phyloP scores from a whole-genome alignment of 2,797 vertebrate species.

The Lutjanus campechanus region DNA sequence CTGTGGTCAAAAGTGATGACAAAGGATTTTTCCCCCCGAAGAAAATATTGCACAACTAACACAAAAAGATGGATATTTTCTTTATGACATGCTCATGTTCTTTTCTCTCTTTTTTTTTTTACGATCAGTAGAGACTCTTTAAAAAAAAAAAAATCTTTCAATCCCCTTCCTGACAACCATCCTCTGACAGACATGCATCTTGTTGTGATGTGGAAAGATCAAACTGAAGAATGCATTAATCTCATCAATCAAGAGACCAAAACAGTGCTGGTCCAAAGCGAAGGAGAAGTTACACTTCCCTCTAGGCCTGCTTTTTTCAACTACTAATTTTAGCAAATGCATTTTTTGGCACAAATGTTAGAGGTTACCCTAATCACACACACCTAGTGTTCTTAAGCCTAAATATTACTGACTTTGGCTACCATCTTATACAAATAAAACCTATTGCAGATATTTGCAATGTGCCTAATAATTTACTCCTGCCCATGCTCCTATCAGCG shows the following conservation, averaged over 20 bases:
- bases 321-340: slow-evolving; percentile 40
- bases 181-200: slow-evolving; percentile 65
- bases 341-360: slow-evolving; percentile 78
- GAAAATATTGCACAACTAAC: slow-evolving; percentile 88
- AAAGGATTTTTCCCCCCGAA: slow-evolving; percentile 45
- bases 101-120: slow-evolving; percentile 45
- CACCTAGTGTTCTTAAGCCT: slow-evolving; percentile 31
- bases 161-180: slow-evolving; percentile 29
- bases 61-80: slow-evolving; percentile 70
- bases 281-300: slow-evolving; percentile 37
- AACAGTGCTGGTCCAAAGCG: slow-evolving; percentile 47
- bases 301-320: slow-evolving; percentile 29
- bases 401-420: slow-evolving; percentile 22
- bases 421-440: slow-evolving; percentile 17
- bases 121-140: slow-evolving; percentile 18
- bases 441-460: slow-evolving; percentile 33
- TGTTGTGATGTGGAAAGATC: slow-evolving; percentile 44
- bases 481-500: slow-evolving; percentile 5
- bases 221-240: slow-evolving; percentile 52
- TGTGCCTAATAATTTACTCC: slow-evolving; percentile 27
- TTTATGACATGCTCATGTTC: slow-evolving; percentile 71
- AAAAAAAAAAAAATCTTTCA: slow-evolving; percentile 7
- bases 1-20: slow-evolving; percentile 69
- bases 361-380: slow-evolving; percentile 33
- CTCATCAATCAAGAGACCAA: slow-evolving; percentile 58